Evolutionary conservation across 2,888 invertebrate genomes (phyloP), one percentile per base, ranked within the genome.

Genomic region (Ametastegia equiseti): DNA sequence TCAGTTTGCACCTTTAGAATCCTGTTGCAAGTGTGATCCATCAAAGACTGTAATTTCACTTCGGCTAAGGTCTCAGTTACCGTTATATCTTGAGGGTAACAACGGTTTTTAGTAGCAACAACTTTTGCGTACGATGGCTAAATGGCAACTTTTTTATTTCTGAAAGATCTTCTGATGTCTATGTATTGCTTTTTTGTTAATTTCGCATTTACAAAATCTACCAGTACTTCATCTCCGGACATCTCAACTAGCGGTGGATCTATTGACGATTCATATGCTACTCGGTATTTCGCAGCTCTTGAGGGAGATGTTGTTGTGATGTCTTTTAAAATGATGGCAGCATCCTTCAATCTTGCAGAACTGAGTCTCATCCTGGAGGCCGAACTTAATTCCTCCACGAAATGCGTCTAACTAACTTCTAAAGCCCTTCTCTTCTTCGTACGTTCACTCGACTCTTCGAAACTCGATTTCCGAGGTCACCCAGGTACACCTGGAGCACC

Each of bases 1-100:
- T 85, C 82, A 73, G 80, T 36, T 80, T 83, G 80, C n/a, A 39
- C 67, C 39, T 73, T 33, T 63, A 83, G 67, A 57, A 84, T 83
- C 71, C 83, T 78, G 73, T 84, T 36, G n/a, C 71, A 39, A 27
- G 83, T 84, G 60, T 84, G 84, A 78, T 85, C 79, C n/a, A 85
- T 65, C 67, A 84, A 73, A 67, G 39, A 67, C 39, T 67, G 67
- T 39, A 67, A 39, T 73, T 73, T 73, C n/a, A 73, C 47, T 73
- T 73, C 73, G 73, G 73, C 73, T 50, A 50, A 47, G 30, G 73
- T 73, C 73, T 73, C 73, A 73, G 73, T 73, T 73, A 73, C 50
- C 50, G 73, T 50, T 50, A 73, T 73, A 73, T 73, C 23, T 73
- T 7, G 30, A 73, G 73, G 73, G 15, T 73, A 73, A 73, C 73